Evolutionary conservation across 1,140 invertebrate species (phyloP).

Genomic region (Archivesica marissinica): DNA sequence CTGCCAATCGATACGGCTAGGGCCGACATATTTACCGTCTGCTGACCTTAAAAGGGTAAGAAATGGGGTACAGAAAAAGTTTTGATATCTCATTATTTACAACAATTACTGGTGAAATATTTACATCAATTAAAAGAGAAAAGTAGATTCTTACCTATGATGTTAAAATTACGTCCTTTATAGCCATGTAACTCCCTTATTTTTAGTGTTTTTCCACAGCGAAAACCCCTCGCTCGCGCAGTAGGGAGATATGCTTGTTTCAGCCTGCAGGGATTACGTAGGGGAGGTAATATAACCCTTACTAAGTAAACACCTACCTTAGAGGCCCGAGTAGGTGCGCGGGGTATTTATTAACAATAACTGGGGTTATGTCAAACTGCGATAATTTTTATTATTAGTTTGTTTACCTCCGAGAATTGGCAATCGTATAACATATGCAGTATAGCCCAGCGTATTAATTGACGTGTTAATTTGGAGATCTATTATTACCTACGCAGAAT

Average conservation of each 20-base stretch:
- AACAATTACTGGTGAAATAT: background rate
- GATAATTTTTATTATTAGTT: too few species aligned
- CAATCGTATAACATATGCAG: too few species aligned
- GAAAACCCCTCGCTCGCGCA: constrained; percentile 48
- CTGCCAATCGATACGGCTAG: constrained; percentile 62
- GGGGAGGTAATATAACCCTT: constrained; percentile 64
- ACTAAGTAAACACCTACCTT: constrained; percentile 54
- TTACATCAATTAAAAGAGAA: background rate
- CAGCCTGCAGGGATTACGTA: constrained; percentile 61
- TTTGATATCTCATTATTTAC: background rate
- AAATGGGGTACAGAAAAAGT: constrained; percentile 61
- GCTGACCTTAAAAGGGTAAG: constrained; percentile 61
- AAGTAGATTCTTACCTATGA: constrained; percentile 50
- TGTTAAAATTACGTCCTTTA: constrained; percentile 28
- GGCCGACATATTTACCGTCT: constrained; percentile 61
- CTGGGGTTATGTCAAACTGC: too few species aligned
- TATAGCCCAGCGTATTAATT: too few species aligned
- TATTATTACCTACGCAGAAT: too few species aligned
- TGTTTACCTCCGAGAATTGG: too few species aligned
- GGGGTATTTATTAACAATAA: background rate
- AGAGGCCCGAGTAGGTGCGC: constrained; percentile 45
- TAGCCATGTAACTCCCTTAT: constrained; percentile 32
- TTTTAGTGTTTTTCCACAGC: constrained; percentile 47
- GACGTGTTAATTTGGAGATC: too few species aligned
- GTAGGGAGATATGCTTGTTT: constrained; percentile 50